Evolutionary conservation across 2,888 invertebrate genomes (phyloP).

Genomic region (Baronia brevicornis): DNA sequence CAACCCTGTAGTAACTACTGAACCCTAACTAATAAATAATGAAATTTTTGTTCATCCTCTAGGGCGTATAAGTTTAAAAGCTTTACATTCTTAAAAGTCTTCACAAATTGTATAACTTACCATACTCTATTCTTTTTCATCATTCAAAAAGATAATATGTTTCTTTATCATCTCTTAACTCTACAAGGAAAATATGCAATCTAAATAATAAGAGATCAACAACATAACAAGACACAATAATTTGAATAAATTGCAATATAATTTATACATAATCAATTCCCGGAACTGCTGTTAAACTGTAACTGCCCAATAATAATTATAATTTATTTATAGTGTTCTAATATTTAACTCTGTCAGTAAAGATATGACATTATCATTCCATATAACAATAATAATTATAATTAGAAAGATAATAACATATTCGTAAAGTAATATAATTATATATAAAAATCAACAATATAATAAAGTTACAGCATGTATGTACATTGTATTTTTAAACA

Average conservation of each 20-base stretch:
- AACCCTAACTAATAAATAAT: conserved; percentile 56
- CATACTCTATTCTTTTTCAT: conserved; percentile 47
- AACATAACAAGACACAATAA: too few relatives aligned
- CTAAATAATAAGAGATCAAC: too few relatives aligned
- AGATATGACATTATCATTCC: conserved; percentile 57
- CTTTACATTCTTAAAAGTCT: conserved; percentile 63
- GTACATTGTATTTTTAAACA: conserved; percentile 38
- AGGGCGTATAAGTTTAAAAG: conserved; percentile 64
- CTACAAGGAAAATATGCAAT: conserved; percentile 42
- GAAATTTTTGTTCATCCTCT: conserved; percentile 44
- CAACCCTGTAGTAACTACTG: conserved; percentile 64
- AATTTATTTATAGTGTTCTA: conserved; percentile 32
- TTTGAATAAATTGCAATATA: conserved; percentile 33
- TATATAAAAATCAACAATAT: conserved; percentile 57
- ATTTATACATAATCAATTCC: conserved; percentile 57
- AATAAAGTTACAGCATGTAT: conserved; percentile 60
- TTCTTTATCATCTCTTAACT: conserved; percentile 42
- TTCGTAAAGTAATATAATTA: conserved; percentile 50
- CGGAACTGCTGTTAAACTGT: conserved; percentile 44
- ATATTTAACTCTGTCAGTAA: conserved; percentile 48
- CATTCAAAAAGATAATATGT: conserved; percentile 41
- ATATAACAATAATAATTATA: conserved; percentile 51
- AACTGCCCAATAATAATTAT: conserved; percentile 24
- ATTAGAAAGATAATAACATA: conserved; percentile 51
- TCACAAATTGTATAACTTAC: conserved; percentile 68